Base-by-base conservation (phyloP, 2,797 vertebrate species). In the Coreius guichenoti region DNA sequence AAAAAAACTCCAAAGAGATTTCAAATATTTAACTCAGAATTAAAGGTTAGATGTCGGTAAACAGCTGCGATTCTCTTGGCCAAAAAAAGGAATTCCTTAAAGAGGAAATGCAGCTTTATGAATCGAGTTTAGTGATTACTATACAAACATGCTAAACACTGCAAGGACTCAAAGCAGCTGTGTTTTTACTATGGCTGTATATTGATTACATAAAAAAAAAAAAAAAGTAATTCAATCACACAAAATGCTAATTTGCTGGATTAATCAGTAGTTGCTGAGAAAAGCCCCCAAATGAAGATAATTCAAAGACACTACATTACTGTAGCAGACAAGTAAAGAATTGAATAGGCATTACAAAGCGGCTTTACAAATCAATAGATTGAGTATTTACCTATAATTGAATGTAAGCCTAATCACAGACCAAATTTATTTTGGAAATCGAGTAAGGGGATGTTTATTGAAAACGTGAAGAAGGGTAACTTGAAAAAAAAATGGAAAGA, bases 1-100 rank as follows among this genome's bases (percentile, higher is more conserved):
- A 63, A 73, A 83, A 61, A 45, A 83, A 85, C 26, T 61, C 74
- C 51, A 84, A 81, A 67, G 85, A 86, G 69, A 81, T 61, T 88
- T 83, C 54, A 51, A 31, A 82, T 23, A 82, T 81, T 80, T 58
- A 78, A 80, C 49, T 85, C 31, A 4, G 56, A 85, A 73, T 65
- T 80, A 63, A 81, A 87, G 77, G 82, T 49, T 72, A 43, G 33
- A 45, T 47, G 8, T n/a, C 61, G 74, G 69, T 83, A 86, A 86
- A 87, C 85, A 85, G 51, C 80, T 85, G 86, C 16, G 76, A 72
- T 78, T 80, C 65, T 61, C 68, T 80, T 33, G 56, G 54, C 26
- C 23, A 43, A 45, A 11, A n/a, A 49, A 67, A 39, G 5, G 8
- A 68, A 70, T 29, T 43, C 19, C 26, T 70, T 63, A 72, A 80